Base-by-base conservation (phyloP, 2,113 vertebrate species). In the Bufo bufo region DNA sequence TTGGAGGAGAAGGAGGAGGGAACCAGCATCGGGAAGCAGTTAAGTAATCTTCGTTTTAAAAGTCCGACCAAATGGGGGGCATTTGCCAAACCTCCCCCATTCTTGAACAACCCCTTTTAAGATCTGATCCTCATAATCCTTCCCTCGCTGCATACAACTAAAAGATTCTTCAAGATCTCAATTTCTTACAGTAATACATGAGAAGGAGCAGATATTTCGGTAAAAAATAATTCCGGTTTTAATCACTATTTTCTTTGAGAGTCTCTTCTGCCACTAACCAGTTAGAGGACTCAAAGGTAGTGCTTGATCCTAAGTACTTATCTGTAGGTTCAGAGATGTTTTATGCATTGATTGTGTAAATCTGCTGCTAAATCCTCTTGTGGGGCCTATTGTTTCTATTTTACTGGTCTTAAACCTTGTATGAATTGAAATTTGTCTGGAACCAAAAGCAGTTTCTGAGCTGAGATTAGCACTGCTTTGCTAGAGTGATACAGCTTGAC, bases 371-470 rank as follows among this genome's bases (percentile, higher is more conserved):
- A 84, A 84, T 69, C 82, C 82, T 84, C 47, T 71, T 71, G 20
- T 84, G 49, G 47, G 47, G 49, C 82, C 82, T 84, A 69, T 71
- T 84, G 81, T 83, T 84, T 69, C 7, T 69, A 33, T 52, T 84
- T 54, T 50, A 5, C 63, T 54, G 65, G 71, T 84, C 82, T 11
- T 69, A 84, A 84, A 71, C 82, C 82, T 69, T 84, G 63, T 54
- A 84, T 65, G 66, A 84, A 84, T 69, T 84, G 82, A 84, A 69
- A 84, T 33, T 69, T 84, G 63, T 33, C 47, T 71, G 82, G 63
- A 84, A 83, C 20, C 63, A 84, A 17, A 23, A 52, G 82, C 82
- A 71, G 65, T 84, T 69, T 69, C 63, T 69, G 82, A 84, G 82
- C 82, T 71, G 20, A 71, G 82, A 84, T 84, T 84, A 69, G 49